Percentiles rank a stretch among this genome's conserved stretches.
Evolutionary conservation across 2,888 invertebrate species (phyloP).

Genomic region (Oscheius sp.): DNA sequence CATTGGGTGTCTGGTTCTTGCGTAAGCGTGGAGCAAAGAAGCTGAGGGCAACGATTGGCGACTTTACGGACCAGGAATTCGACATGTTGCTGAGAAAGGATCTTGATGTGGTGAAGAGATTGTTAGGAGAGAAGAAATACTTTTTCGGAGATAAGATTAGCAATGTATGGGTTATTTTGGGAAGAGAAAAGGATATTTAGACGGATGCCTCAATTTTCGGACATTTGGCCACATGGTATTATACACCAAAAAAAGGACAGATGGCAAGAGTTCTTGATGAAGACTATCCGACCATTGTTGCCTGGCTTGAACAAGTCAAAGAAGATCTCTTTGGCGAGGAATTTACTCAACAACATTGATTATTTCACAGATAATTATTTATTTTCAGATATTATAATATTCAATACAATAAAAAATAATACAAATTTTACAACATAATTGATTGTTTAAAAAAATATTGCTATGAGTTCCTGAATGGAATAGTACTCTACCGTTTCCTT

Average conservation of each 20-base stretch:
- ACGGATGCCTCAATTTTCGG: slow-evolving; percentile 27
- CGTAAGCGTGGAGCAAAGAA: slow-evolving; percentile 19
- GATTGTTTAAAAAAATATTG: no score
- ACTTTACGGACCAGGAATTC: slow-evolving; percentile 35
- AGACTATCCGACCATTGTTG: slow-evolving; percentile 18
- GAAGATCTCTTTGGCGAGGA: slow-evolving; percentile 4
- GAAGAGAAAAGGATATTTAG: not conserved
- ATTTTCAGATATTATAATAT: no score
- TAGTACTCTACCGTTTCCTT: no score
- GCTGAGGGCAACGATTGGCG: not conserved
- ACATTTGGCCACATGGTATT: slow-evolving; percentile 25
- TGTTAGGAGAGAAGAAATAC: slow-evolving; percentile 89
- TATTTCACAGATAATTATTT: no score
- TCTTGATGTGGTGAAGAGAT: slow-evolving; percentile 86
- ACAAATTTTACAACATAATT: no score
- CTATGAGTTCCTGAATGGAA: no score
- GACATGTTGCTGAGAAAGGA: slow-evolving; percentile 75
- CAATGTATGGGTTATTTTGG: not conserved
- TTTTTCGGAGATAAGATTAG: slow-evolving; percentile 90
- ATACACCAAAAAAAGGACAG: not conserved
- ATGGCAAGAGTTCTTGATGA: not conserved
- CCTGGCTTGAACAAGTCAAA: slow-evolving; percentile 10
- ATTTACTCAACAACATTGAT: slow-evolving; percentile 2
- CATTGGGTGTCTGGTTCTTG: not conserved
- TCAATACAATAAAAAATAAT: no score